Base-by-base conservation (phyloP, 2,113 vertebrate genomes). In the Ondatra zibethicus region DNA sequence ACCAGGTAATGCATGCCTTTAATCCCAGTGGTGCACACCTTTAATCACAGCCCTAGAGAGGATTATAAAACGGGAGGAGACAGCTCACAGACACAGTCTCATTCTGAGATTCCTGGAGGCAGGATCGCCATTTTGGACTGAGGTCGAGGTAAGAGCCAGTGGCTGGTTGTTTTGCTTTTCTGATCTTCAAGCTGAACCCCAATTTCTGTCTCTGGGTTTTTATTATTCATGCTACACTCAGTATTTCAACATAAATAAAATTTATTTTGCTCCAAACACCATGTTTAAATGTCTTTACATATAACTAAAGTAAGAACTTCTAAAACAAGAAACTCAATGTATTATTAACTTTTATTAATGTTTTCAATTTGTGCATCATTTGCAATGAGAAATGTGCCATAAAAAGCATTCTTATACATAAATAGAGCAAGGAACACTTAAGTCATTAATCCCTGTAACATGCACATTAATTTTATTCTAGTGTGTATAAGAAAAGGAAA, bases 341-440 rank as follows among this genome's bases (percentile, higher is more conserved):
- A 80, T 84, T 93, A 94, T 97, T 96, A 94, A 78, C 61, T 91
- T 97, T 97, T 97, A 97, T 97, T 97, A 96, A 95, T 94, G 50
- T 87, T 70, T 95, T 97, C 42, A 93, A n/a, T 91, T 95, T 97
- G 78, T 94, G 45, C 36, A 17, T 96, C 72, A 97, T 96, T 97
- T 96, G 96, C 94, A 97, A 92, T 73, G 80, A 96, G 78, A 92
- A 68, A 81, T 92, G 61, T 97, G 80, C 76, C 92, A 95, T 93
- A 85, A 73, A 97, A 96, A 97, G 96, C 96, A 96, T 96, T 96
- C 76, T 92, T 85, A 95, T 89, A 93, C 95, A 98, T 92, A 96
- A 95, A 94, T 80, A 96, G 75, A 97, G 63, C 85, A 97, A 96
- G 52, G 52, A 81, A 89, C 23, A 58, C 31, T 81, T 95, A 92